Evolutionary conservation across 2,797 vertebrate species (phyloP).

Genomic region (Galaxias olidus): DNA sequence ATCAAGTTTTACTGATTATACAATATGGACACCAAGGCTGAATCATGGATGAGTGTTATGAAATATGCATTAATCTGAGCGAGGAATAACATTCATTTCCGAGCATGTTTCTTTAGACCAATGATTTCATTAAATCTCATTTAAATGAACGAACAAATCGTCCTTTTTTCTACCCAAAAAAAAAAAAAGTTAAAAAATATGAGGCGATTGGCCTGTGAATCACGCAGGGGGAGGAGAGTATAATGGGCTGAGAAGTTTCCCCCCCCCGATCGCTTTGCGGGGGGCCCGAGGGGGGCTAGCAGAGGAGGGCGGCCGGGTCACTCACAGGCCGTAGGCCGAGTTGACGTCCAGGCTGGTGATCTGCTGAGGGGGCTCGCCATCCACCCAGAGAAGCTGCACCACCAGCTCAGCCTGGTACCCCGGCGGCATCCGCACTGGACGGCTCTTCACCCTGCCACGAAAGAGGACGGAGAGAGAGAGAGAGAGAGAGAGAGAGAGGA

Average conservation of each 20-base stretch:
- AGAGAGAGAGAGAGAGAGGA: background rate
- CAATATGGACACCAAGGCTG: background rate
- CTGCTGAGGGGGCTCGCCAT: constrained; percentile 95
- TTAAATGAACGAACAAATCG: too few species aligned
- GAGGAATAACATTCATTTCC: background rate
- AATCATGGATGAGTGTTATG: constrained; percentile 1
- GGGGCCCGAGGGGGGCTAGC: background rate
- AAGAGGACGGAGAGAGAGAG: background rate
- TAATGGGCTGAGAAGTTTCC: too few species aligned
- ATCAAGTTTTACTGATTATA: constrained; percentile 5
- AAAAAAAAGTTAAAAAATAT: too few species aligned
- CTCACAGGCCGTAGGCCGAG: constrained; percentile 98
- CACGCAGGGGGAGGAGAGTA: too few species aligned
- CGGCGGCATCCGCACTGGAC: constrained; percentile 86
- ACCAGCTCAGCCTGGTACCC: constrained; percentile 96
- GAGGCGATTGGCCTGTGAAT: too few species aligned
- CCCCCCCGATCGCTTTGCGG: too few species aligned
- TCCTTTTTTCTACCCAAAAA: too few species aligned
- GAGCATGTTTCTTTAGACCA: background rate
- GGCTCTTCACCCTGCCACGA: constrained; percentile 85
- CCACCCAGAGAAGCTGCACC: constrained; percentile 91
- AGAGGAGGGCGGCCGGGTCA: constrained; percentile 31
- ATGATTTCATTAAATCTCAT: too few species aligned
- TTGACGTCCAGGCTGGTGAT: constrained; percentile 93
- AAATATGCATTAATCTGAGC: background rate